Evolutionary conservation across 2,888 invertebrate genomes (phyloP).

Genomic region (Alentia gelatinosa): DNA sequence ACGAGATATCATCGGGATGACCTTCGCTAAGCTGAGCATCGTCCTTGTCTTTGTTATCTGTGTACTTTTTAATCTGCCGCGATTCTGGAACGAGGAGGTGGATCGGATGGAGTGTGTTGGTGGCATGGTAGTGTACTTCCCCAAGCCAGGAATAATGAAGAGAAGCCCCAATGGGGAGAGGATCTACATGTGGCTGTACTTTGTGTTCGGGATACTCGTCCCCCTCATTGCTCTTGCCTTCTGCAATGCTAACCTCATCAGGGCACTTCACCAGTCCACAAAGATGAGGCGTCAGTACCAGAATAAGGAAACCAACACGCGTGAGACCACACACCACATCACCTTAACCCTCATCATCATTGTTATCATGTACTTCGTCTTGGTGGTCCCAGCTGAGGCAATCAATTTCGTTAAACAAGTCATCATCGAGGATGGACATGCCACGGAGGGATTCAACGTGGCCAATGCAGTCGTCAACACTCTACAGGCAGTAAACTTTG

Average conservation of each 20-base stretch:
- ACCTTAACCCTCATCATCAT: conserved; percentile 78
- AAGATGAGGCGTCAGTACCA: conserved; percentile 68
- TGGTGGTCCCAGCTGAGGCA: conserved; percentile 77
- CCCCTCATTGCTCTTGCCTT: conserved; percentile 75
- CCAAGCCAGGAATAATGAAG: conserved; percentile 52
- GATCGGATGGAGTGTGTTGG: conserved; percentile 55
- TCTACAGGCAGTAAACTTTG: conserved; percentile 66
- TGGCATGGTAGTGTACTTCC: conserved; percentile 51
- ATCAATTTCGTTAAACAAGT: conserved; percentile 71
- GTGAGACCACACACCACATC: conserved; percentile 63
- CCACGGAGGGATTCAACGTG: conserved; percentile 55
- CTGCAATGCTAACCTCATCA: conserved; percentile 76
- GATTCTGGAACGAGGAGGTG: conserved; percentile 59
- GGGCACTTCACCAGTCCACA: conserved; percentile 65
- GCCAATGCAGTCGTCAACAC: conserved; percentile 59
- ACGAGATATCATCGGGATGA: conserved; percentile 75
- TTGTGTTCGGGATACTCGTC: conserved; percentile 74
- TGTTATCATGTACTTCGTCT: conserved; percentile 75
- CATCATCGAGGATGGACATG: conserved; percentile 54
- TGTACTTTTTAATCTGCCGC: conserved; percentile 61
- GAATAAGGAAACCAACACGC: conserved; percentile 65
- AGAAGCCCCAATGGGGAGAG: conserved; percentile 16
- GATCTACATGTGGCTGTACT: conserved; percentile 69
- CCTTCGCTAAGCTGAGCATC: conserved; percentile 73
- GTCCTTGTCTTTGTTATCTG: conserved; percentile 63